phyloP scores from a whole-genome alignment of 2,888 invertebrate genomes.

The Agriopis aurantiaria region DNA sequence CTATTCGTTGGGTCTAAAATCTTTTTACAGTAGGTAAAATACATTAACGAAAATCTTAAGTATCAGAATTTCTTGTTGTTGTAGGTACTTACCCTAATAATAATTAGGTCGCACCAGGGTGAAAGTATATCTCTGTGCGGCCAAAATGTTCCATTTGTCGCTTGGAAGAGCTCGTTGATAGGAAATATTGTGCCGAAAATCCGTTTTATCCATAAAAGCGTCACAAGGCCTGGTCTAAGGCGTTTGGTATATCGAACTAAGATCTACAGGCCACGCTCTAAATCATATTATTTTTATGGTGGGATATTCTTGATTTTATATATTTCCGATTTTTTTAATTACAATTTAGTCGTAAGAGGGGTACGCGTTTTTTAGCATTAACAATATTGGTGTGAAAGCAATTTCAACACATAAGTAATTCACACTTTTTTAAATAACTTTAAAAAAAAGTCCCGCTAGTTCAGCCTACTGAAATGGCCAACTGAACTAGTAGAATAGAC shows the following conservation, averaged over 20 bases:
- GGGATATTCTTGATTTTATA: background rate
- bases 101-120: constrained; percentile 37
- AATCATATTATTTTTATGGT: background rate
- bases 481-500: no score
- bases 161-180: constrained; percentile 46
- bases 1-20: background rate
- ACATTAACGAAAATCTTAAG: background rate
- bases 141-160: constrained; percentile 49
- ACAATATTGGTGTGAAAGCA: no score
- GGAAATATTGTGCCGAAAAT: constrained; percentile 50
- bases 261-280: background rate
- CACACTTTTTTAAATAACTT: no score
- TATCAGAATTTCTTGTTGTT: background rate
- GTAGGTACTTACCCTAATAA: constrained; percentile 17
- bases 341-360: no score
- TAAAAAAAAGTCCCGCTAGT: no score
- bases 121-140: constrained; percentile 33
- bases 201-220: constrained; percentile 40
- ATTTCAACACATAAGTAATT: no score
- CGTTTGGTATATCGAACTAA: constrained; percentile 15
- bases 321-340: background rate
- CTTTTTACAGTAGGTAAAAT: background rate
- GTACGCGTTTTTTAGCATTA: no score
- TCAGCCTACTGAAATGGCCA: no score
- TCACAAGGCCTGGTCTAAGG: constrained; percentile 30